These are phyloP conservation scores for Erebia ligea DNA, from an alignment of 2,888 invertebrate species.

Conservation along the genomic window DNA sequence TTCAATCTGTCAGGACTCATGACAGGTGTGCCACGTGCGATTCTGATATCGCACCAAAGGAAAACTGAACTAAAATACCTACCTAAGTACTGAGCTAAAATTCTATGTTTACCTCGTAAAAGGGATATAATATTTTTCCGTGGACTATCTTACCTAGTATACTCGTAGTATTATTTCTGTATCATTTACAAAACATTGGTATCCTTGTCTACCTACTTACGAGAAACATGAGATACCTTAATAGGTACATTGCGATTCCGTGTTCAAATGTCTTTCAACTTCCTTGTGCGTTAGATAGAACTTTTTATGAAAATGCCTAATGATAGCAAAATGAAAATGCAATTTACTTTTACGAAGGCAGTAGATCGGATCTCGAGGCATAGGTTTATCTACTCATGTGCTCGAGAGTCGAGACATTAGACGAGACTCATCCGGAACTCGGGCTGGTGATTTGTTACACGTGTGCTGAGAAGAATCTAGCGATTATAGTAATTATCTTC, in stretches of 20 bases:
- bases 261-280: neutral
- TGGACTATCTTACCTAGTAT: no score
- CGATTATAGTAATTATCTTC: constrained; percentile 67
- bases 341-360: constrained; percentile 59
- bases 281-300: neutral
- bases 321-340: constrained; percentile 50
- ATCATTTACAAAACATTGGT: no score
- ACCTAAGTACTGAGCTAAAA: no score
- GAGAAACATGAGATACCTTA: neutral
- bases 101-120: no score
- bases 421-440: constrained; percentile 67
- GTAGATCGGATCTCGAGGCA: constrained; percentile 69
- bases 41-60: no score
- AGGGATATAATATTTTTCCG: no score
- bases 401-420: constrained; percentile 54
- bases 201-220: neutral
- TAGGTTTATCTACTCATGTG: no score
- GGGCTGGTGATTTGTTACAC: constrained; percentile 64
- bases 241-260: neutral
- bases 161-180: no score
- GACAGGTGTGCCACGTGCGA: no score
- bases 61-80: no score
- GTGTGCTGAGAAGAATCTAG: constrained; percentile 60
- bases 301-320: constrained; percentile 37
- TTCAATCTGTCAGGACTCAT: no score